Evolutionary conservation across 2,888 invertebrate genomes (phyloP).

Genomic region (Drosophila barbarae): DNA sequence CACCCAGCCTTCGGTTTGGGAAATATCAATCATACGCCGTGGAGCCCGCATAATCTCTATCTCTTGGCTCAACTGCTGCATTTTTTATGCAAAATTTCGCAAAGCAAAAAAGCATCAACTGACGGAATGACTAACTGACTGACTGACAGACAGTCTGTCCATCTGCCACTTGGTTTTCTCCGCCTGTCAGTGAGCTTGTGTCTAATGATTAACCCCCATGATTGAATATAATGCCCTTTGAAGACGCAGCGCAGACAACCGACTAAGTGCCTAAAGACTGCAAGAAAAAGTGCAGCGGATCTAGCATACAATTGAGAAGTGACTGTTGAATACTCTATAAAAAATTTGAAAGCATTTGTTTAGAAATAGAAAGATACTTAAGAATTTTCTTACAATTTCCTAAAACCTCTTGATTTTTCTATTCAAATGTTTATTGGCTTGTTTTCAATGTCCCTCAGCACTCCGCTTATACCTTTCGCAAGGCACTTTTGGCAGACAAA

Average conservation of each 20-base stretch:
- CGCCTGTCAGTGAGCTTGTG: slow-evolving; percentile 24
- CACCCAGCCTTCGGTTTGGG: background rate
- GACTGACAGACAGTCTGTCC: slow-evolving; percentile 2
- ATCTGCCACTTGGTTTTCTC: slow-evolving; percentile 4
- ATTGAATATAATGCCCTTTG: slow-evolving; percentile 51
- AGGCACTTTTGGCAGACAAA: slow-evolving; percentile 27
- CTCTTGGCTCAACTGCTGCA: slow-evolving; percentile 2
- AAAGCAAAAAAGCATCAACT: slow-evolving; percentile 20
- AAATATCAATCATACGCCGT: slow-evolving; percentile 46
- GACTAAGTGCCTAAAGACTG: slow-evolving; percentile 33
- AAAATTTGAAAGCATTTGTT: background rate
- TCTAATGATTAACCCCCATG: slow-evolving; percentile 54
- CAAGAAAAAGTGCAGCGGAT: slow-evolving; percentile 25
- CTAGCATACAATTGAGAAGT: background rate
- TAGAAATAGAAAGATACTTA: background rate
- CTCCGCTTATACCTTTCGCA: slow-evolving; percentile 10
- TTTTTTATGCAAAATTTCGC: slow-evolving; percentile 29
- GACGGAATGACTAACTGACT: slow-evolving; percentile 27
- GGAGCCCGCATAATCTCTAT: slow-evolving; percentile 7
- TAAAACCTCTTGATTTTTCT: background rate
- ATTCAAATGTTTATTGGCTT: background rate
- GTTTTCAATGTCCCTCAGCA: background rate
- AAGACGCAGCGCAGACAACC: slow-evolving; percentile 40
- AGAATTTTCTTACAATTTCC: background rate
- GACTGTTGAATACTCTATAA: slow-evolving; percentile 8